phyloP scores from a whole-genome alignment of 2,797 vertebrate genomes.

The Pseudomugil tenellus region DNA sequence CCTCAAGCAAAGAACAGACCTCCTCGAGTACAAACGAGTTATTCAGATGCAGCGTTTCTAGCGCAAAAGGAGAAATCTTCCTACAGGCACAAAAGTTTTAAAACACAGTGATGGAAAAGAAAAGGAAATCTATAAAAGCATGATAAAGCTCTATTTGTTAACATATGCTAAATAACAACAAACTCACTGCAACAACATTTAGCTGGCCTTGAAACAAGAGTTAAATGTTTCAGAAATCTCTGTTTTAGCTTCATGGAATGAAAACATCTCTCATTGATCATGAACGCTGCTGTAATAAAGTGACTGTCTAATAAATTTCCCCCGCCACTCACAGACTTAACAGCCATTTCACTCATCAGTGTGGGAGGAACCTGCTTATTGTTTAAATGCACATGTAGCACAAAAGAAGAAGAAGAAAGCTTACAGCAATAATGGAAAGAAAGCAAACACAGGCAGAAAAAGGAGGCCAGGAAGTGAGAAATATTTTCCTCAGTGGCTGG shows the following conservation, averaged over 20 bases:
- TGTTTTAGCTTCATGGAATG: background rate
- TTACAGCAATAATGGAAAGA: slow-evolving; percentile 29
- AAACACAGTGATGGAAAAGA: background rate
- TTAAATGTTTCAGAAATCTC: background rate
- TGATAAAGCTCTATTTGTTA: background rate
- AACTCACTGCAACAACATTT: too few species aligned
- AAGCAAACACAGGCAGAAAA: slow-evolving; percentile 54
- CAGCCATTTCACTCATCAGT: background rate
- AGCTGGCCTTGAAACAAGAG: background rate
- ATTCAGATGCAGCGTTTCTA: background rate
- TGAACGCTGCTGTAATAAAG: background rate
- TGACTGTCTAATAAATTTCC: background rate
- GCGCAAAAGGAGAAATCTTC: background rate
- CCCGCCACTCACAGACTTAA: background rate
- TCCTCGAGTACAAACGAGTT: background rate
- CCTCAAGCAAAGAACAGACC: background rate
- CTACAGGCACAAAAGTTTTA: background rate
- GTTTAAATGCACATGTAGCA: background rate
- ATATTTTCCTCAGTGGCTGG: slow-evolving; percentile 84
- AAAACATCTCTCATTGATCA: too few species aligned
- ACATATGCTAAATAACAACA: background rate
- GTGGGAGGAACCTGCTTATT: background rate
- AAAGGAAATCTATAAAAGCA: background rate
- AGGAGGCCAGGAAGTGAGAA: slow-evolving; percentile 66
- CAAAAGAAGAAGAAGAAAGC: background rate